Percentiles rank a stretch among this genome's conserved stretches.
phyloP scores from a whole-genome alignment of 2,888 invertebrate genomes.

The Ptychoptera albimana region DNA sequence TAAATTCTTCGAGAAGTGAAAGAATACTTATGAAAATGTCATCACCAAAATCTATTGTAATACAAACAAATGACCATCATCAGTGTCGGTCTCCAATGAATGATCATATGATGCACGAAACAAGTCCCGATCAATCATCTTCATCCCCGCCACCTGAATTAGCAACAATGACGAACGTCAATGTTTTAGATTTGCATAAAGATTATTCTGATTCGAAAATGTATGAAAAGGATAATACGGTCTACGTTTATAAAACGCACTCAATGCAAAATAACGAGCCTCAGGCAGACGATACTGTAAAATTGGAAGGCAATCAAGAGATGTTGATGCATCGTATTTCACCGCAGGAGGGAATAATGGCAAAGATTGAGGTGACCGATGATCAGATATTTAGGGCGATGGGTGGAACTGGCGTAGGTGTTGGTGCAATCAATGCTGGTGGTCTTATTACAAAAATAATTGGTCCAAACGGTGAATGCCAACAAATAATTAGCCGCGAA shows the following conservation, averaged over 20 bases:
- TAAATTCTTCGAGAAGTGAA: too few species aligned
- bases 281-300: neutral
- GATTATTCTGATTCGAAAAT: conserved; percentile 20
- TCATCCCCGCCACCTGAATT: conserved; percentile 58
- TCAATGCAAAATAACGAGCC: too few species aligned
- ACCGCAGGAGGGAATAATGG: neutral
- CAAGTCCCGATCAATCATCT: conserved; percentile 25
- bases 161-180: conserved; percentile 78
- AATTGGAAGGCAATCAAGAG: neutral
- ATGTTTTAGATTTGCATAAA: conserved; percentile 51
- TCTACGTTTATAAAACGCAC: conserved; percentile 23
- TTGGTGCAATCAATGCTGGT: neutral
- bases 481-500: conserved; percentile 31
- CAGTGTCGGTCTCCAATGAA: too few species aligned
- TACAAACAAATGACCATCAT: neutral
- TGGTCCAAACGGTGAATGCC: conserved; percentile 30
- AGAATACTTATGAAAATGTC: conserved; percentile 13
- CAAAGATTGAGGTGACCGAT: conserved; percentile 6
- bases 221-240: conserved; percentile 27
- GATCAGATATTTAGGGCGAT: conserved; percentile 5
- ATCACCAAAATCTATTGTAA: conserved; percentile 13
- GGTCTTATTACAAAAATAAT: conserved; percentile 9
- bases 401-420: neutral
- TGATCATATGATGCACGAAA: too few species aligned
- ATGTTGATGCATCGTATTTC: neutral